A percentile compares a stretch with the other conserved stretches of the same genome.
Evolutionary conservation across 2,797 vertebrate species (phyloP).

Genomic region (Myiothlypis chrysogaster): DNA sequence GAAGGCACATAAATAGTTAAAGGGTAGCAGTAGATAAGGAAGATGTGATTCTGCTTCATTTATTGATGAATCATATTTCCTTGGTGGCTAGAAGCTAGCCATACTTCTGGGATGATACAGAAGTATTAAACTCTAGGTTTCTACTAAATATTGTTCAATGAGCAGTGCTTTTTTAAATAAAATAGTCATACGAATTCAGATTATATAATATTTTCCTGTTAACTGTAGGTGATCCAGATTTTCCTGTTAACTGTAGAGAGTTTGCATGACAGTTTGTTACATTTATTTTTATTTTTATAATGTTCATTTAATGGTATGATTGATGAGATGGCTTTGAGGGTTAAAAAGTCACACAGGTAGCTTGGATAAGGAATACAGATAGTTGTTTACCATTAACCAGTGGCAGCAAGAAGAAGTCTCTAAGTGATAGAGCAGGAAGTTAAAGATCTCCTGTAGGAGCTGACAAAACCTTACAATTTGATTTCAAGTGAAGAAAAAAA

Average conservation of each 20-base stretch:
- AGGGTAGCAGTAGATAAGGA: background rate
- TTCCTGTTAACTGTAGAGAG: background rate
- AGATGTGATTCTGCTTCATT: background rate
- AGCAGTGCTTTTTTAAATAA: background rate
- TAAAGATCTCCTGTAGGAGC: slow-evolving; percentile 6
- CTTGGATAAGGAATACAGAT: background rate
- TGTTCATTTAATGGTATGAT: background rate
- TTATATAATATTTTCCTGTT: background rate
- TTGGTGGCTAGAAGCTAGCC: background rate
- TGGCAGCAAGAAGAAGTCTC: background rate
- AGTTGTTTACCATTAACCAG: background rate
- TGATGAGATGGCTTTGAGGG: background rate
- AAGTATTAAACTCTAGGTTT: background rate
- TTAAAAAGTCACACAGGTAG: background rate
- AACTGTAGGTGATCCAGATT: background rate
- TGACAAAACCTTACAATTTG: slow-evolving; percentile 21
- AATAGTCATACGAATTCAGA: background rate
- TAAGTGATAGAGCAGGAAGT: background rate
- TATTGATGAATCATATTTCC: background rate
- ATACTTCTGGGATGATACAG: background rate
- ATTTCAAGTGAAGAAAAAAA: background rate
- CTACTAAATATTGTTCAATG: background rate
- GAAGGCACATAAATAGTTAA: background rate
- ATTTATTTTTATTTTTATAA: background rate
- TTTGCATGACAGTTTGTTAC: background rate